A percentile compares a stretch with the other conserved stretches of the same genome.
phyloP scores from a whole-genome alignment of 2,113 vertebrate genomes.

The Oreamnos americanus region DNA sequence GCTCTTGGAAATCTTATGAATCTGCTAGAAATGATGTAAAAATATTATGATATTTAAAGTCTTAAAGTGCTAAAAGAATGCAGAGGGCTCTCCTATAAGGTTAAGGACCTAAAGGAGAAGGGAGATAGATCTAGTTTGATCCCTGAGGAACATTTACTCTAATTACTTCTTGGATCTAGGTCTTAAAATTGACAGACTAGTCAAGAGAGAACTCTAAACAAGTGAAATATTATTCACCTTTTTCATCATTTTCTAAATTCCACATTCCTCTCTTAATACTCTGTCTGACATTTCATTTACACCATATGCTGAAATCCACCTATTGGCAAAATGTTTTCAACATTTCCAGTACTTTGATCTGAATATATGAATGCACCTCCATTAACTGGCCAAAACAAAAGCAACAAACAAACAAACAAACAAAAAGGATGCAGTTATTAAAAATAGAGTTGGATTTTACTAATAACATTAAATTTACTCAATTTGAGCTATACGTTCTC shows the following conservation, averaged over 20 bases:
- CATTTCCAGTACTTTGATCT: neutral
- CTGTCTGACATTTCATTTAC: neutral
- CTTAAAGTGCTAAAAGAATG: neutral
- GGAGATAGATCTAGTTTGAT: neutral
- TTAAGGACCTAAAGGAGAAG: neutral
- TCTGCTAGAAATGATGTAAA: neutral
- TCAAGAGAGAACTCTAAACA: neutral
- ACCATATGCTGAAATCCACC: neutral
- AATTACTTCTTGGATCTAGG: neutral
- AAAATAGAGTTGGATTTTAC: neutral
- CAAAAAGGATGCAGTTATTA: neutral
- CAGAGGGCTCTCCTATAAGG: neutral
- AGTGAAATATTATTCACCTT: neutral
- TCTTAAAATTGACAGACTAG: neutral
- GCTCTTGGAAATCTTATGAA: neutral
- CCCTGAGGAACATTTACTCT: neutral
- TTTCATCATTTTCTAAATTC: neutral
- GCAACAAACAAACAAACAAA: neutral
- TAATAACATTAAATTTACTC: neutral
- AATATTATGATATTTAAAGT: neutral
- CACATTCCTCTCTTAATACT: neutral
- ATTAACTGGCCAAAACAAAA: neutral
- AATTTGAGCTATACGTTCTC: neutral
- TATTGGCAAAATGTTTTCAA: neutral
- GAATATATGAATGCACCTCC: neutral